Base-by-base conservation (phyloP, 2,113 vertebrate genomes). In the Dendrocopos noguchii region DNA sequence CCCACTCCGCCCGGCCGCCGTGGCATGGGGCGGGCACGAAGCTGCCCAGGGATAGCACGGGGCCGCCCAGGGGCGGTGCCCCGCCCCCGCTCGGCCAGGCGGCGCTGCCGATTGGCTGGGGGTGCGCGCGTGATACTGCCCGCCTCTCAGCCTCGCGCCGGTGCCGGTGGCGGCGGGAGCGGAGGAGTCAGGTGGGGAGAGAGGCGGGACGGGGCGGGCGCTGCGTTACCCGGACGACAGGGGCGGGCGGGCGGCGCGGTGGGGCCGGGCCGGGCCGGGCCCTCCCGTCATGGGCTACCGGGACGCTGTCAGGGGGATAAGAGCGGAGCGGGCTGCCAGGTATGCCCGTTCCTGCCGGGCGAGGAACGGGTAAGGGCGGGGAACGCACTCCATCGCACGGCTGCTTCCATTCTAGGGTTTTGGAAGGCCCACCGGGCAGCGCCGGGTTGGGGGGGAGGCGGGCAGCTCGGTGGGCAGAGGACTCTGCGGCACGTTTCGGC, bases 181-280 rank as follows among this genome's bases (percentile, higher is more conserved):
- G 14, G 22, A 9, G 71, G 34, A 20, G 33, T 20, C 20, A 31
- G 59, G 87, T 42, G 15, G 68, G 57, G 34, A 10, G 13, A 27
- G 50, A 76, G 73, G 65, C 64, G 36, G 71, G 63, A 36, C 33
- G 61, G 24, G 47, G 33, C 46, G 52, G 76, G 87, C 66, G 39
- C 94, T 47, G 79, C 47, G 96, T 97, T 97, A 93, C 96, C 96
- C 25, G 65, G 95, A 95, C 85, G 95, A 97, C 96, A 91, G 74
- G 94, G 93, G 96, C 86, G 91, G 96, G 91, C 92, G 89, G 96
- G 91, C 92, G 89, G 44, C 52, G 77, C 34, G 77, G 71, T 50
- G 60, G 53, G 73, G 59, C 66, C 34, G 73, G 34, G 63, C 68
- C 36, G 39, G 10, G 65, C 42, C 36, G 17, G 31, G 56, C 42